Conservation (phyloP, 2,797 vertebrate species). For the Percopsis omiscomaycus region DNA sequence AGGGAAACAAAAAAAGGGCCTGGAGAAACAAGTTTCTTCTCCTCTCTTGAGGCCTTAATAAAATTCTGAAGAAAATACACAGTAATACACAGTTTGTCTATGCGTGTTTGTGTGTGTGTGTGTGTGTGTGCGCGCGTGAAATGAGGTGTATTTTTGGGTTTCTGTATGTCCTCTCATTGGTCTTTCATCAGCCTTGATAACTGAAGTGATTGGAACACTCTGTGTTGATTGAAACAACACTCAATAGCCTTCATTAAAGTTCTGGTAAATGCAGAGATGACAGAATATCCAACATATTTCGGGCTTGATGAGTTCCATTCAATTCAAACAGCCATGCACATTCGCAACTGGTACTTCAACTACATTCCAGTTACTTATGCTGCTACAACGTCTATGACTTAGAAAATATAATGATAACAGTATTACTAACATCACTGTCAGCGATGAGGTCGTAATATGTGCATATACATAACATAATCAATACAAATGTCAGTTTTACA, state of each 20-base stretch:
- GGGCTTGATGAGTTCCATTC: no score
- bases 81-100: slow-evolving; percentile 23
- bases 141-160: not conserved
- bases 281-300: not conserved
- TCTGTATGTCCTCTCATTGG: slow-evolving; percentile 15
- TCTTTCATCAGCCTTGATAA: slow-evolving; percentile 55
- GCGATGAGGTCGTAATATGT: no score
- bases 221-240: slow-evolving; percentile 55
- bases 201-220: slow-evolving; percentile 64
- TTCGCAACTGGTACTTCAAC: no score
- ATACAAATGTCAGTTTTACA: not conserved
- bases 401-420: no score
- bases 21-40: slow-evolving; percentile 37
- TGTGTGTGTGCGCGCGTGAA: not conserved
- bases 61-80: slow-evolving; percentile 16
- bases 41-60: slow-evolving; percentile 22
- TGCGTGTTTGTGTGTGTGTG: slow-evolving; percentile 17
- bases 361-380: no score
- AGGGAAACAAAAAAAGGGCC: slow-evolving; percentile 9
- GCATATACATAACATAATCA: not conserved
- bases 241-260: slow-evolving; percentile 28
- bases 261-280: slow-evolving; percentile 22
- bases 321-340: no score
- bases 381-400: no score
- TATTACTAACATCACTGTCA: no score